Evolutionary conservation across 2,888 invertebrate species (phyloP), one percentile per base, ranked within the genome.

Genomic region (Cremastinae sp.): DNA sequence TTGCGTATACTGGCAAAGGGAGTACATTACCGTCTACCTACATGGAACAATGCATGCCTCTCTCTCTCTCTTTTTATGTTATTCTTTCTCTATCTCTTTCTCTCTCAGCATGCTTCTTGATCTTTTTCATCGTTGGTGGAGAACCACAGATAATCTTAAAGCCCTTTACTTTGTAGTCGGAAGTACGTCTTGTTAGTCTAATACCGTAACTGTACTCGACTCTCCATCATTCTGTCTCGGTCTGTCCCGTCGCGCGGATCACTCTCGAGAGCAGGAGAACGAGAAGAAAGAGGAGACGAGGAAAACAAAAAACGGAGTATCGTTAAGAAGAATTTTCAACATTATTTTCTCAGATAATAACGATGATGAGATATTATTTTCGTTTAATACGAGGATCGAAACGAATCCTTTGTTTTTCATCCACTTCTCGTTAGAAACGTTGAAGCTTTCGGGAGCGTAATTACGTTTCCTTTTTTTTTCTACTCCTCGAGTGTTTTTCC

Each of bases 171-270:
- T 45, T 85, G 80, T 83, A 86, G 86, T 87, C 87, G 86, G 86
- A 87, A 87, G 87, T 87, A 83, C 85, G 84, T 84, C 86, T 87
- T 86, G 87, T 87, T 87, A 87, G 85, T 81, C 82, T 86, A 86
- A 87, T 86, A 85, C 86, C 28, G 85, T 86, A 87, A 87, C 87
- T 87, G 87, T 85, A 87, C 85, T 84, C 78, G 16, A 58, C 49
- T 64, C 49, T 41, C 20, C 37, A 53, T 65, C 37, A 22, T 39
- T 64, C 49, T 43, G 56, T 62, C 64, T 14, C 28, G 28, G 18
- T 55, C 39, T 49, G 8, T 49, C 10, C 7, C 12, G 43, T 20
- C 28, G 43, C 22, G 51, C 18, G 16, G 39, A 18, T 43, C 28
- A 9, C 28, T 10, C n/a, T 18, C 28, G 35, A 12, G 65, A 18